Evolutionary conservation across 2,113 vertebrate genomes (phyloP), one percentile per base, ranked within the genome.

Genomic region (Peromyscus maniculatus): DNA sequence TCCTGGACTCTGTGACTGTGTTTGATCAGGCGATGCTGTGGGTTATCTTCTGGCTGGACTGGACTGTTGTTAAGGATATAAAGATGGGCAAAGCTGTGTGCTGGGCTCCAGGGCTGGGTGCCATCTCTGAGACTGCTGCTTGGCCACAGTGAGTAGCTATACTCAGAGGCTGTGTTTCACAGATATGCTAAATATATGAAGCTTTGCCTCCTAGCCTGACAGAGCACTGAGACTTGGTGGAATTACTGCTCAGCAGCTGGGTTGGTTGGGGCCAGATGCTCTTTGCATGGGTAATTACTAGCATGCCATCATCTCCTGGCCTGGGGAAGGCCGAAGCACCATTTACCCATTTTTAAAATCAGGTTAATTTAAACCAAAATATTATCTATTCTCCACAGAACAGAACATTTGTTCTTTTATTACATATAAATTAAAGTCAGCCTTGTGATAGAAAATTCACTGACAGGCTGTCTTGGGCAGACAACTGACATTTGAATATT

Each of bases 401-500:
- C 33, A 82, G 43, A 95, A 66, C 7, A 94, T 57, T 94, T 82
- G 13, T 8, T 93, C 62, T 78, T 22, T 91, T 94, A 92, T 92
- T 90, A 74, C 3, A 43, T 46, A 71, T 24, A 36, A 93, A 8
- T 95, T 87, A 75, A 96, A 88, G 11, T 82, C 71, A 77, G 21
- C 7, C 82, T 92, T 93, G 39, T 91, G 57, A 96, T 80, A 33
- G 57, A 88, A 97, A 93, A 89, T 39, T 90, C 24, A 91, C 36
- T 89, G 49, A 80, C 64, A 91, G 90, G 5, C 31, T 95, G 15
- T 90, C 57, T 52, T 94, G n/a, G 33, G 49, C 59, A 84, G 89
- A 55, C 59, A 87, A 77, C 33, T 96, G 91, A 67, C 67, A 21
- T 95, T 96, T 94, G 62, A 12, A 78, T 97, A 75, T 89, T 95